Evolutionary conservation across 1,140 invertebrate species (phyloP), one percentile per base, ranked within the genome.

Genomic region (Psilanteris sp.): DNA sequence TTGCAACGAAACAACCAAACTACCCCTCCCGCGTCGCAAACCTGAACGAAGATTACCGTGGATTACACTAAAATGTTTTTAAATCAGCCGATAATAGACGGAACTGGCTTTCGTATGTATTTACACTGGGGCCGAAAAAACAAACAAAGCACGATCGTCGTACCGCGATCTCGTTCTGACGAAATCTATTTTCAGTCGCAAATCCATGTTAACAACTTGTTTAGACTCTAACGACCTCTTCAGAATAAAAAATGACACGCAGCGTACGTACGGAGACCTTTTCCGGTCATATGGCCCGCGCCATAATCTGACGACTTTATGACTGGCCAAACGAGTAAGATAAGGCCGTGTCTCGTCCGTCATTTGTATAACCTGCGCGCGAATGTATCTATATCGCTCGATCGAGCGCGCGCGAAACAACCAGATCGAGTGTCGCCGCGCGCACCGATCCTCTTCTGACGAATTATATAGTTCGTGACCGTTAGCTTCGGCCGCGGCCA

Each of bases 201-300:
- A 77, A 81, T 85, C 71, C 55, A 54, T 55, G 74, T 84, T 85
- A 82, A 85, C 80, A 80, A 71, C 81, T 80, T 83, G 82, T 85
- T 85, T 84, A 68, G 79, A 82, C 64, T 43, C 10, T 64, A 71
- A 61, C 59, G 67, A 68, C 24, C 66, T 44, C 34, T 55, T 54
- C 15, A 66, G 43, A 37, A 36, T 77, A 72, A 66, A 68, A 79
- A 81, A 83, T 83, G 84, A 84, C 77, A 81, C 71, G 77, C 14
- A 77, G 76, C 80, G 79, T 81, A 77, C 80, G 77, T 67, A 46
- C 71, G 44, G 64, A 39, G 55, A 77, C 79, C 81, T 81, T 83
- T 82, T 74, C 31, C 55, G 36, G 54, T 44, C 66, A 18, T 20
- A 64, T 20, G 39, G 29, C 61, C 59, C 68, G 59, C 57, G 52